These are phyloP conservation scores for Aphaenogaster ashmeadi DNA, from an alignment of 1,140 invertebrate genomes.

Conservation along the genomic window DNA sequence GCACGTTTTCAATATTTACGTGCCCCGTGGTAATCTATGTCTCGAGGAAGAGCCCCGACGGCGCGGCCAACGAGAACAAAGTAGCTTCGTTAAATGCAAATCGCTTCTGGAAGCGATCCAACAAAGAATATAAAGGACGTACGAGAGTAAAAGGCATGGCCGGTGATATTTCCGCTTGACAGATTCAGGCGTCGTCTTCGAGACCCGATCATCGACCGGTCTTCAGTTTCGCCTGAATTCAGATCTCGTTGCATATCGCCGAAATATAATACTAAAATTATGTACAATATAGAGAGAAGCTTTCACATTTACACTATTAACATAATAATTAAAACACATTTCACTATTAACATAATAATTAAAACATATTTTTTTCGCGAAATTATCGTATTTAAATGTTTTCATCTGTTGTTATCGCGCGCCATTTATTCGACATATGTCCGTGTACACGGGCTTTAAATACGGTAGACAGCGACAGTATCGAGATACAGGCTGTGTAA, in stretches of 20 bases:
- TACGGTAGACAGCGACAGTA: background rate
- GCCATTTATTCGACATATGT: background rate
- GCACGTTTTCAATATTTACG: slow-evolving; percentile 64
- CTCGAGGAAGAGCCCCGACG: slow-evolving; percentile 6
- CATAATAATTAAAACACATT: background rate
- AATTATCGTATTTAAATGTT: background rate
- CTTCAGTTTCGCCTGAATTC: background rate
- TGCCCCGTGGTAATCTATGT: background rate
- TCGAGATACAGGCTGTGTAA: background rate
- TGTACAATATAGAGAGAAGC: background rate
- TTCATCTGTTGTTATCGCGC: background rate
- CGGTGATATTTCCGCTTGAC: slow-evolving; percentile 60
- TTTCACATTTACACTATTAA: background rate
- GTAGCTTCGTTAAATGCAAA: slow-evolving; percentile 73
- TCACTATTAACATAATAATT: background rate
- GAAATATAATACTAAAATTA: background rate
- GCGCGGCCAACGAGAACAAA: slow-evolving; percentile 48
- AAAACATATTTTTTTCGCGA: background rate
- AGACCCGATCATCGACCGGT: slow-evolving; percentile 26
- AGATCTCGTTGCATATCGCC: background rate
- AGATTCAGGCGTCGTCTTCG: slow-evolving; percentile 54
- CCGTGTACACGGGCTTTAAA: background rate
- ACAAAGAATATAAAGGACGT: slow-evolving; percentile 53
- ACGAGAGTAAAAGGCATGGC: slow-evolving; percentile 62
- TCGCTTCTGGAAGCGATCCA: slow-evolving; percentile 68